phyloP scores from a whole-genome alignment of 1,140 invertebrate genomes.

The Meloidogyne exigua region DNA sequence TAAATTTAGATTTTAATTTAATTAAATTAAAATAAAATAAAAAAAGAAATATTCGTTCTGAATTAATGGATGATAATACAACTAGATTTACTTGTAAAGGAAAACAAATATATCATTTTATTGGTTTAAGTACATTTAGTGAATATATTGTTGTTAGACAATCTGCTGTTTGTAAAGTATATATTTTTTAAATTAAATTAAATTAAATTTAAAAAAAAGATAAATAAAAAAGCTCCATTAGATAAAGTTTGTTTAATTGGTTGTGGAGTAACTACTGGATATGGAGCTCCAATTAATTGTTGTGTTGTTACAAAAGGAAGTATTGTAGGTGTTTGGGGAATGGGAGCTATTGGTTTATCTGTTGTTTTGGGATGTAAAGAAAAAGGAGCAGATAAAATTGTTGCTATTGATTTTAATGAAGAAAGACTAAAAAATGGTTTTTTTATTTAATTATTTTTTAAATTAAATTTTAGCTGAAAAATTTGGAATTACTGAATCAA shows the following conservation, averaged over 20 bases:
- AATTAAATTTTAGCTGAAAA: slow-evolving; percentile 63
- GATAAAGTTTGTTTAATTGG: slow-evolving; percentile 92
- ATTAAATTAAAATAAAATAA: neutral
- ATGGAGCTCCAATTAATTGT: slow-evolving; percentile 85
- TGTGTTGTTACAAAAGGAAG: slow-evolving; percentile 79
- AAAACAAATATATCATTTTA: slow-evolving; percentile 85
- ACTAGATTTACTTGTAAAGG: slow-evolving; percentile 82
- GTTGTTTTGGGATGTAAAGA: slow-evolving; percentile 80
- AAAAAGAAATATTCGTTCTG: neutral
- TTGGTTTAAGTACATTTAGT: slow-evolving; percentile 97
- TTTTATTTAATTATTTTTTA: slow-evolving; percentile 64
- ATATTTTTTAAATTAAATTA: neutral
- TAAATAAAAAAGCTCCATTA: slow-evolving; percentile 71
- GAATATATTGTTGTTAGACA: slow-evolving; percentile 96
- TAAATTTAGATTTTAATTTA: neutral
- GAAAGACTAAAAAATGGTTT: slow-evolving; percentile 70
- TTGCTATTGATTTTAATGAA: slow-evolving; percentile 88
- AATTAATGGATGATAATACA: slow-evolving; percentile 91
- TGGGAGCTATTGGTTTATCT: slow-evolving; percentile 88
- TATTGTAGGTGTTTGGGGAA: slow-evolving; percentile 85
- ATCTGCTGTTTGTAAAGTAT: slow-evolving; percentile 82
- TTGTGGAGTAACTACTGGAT: slow-evolving; percentile 77
- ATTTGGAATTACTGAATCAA: slow-evolving; percentile 68
- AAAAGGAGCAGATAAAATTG: slow-evolving; percentile 84
- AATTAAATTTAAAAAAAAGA: slow-evolving; percentile 66